Conservation (phyloP, 2,113 vertebrate species). For the Neolamprologus longior region DNA sequence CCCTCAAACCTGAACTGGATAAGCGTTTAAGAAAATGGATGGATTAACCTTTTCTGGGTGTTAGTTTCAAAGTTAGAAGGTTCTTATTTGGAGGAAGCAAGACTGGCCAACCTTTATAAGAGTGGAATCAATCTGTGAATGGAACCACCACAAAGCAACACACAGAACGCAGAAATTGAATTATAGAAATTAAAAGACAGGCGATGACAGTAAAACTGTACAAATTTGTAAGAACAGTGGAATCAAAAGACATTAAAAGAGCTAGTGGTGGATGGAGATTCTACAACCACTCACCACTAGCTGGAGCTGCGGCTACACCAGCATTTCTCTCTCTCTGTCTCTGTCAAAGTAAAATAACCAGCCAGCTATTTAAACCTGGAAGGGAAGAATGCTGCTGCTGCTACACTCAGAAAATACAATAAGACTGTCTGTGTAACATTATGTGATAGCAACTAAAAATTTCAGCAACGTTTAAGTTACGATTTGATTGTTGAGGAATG, state of each 20-base stretch:
- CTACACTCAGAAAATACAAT: rapidly evolving
- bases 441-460: background rate
- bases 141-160: background rate
- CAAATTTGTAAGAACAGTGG: background rate
- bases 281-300: background rate
- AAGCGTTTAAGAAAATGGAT: background rate
- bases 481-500: background rate
- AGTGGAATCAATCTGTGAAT: background rate
- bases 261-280: background rate
- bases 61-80: background rate
- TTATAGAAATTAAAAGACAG: background rate
- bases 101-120: background rate
- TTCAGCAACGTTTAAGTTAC: background rate
- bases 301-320: background rate
- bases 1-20: background rate
- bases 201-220: rapidly evolving
- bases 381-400: background rate
- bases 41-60: background rate
- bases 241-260: background rate
- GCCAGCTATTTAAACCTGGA: background rate
- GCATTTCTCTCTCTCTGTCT: background rate
- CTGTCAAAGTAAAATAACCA: background rate
- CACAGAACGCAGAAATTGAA: background rate
- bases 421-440: background rate
- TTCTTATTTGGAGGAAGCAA: background rate